These are phyloP conservation scores for Sepiola atlantica DNA, from an alignment of 2,888 invertebrate species.

Conservation along the genomic window DNA sequence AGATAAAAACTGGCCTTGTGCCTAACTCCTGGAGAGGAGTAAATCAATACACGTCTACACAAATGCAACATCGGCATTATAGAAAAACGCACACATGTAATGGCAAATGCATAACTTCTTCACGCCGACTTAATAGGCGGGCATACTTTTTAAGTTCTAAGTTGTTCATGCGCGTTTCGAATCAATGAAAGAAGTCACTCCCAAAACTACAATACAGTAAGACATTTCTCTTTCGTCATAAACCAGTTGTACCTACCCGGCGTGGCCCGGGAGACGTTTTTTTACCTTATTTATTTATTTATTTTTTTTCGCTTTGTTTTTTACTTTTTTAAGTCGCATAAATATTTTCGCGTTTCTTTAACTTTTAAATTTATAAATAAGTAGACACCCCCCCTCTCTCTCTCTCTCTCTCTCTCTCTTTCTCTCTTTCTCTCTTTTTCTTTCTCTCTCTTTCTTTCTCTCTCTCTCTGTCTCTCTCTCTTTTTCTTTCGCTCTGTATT, in stretches of 20 bases:
- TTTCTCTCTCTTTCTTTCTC: too few relatives aligned
- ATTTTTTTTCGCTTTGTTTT: not conserved
- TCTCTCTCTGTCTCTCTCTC: too few relatives aligned
- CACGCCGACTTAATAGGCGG: not conserved
- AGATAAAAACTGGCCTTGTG: too few relatives aligned
- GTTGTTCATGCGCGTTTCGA: not conserved
- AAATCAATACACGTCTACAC: not conserved
- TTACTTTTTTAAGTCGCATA: not conserved
- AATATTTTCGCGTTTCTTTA: too few relatives aligned
- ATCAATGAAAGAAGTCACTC: not conserved
- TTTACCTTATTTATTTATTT: too few relatives aligned
- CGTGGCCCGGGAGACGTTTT: not conserved
- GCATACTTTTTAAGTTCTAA: not conserved
- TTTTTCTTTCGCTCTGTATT: too few relatives aligned
- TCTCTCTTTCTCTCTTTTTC: too few relatives aligned
- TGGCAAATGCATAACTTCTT: not conserved
- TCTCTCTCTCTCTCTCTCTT: too few relatives aligned
- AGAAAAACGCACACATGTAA: not conserved
- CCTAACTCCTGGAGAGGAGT: not conserved
- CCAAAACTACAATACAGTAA: not conserved
- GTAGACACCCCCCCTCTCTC: too few relatives aligned
- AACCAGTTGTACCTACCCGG: not conserved
- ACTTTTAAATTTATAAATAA: too few relatives aligned
- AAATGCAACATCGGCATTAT: not conserved
- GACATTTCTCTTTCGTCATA: not conserved